Percentiles rank a stretch among this genome's conserved stretches.
phyloP scores from a whole-genome alignment of 2,888 invertebrate species.

The Margaritifera margaritifera region DNA sequence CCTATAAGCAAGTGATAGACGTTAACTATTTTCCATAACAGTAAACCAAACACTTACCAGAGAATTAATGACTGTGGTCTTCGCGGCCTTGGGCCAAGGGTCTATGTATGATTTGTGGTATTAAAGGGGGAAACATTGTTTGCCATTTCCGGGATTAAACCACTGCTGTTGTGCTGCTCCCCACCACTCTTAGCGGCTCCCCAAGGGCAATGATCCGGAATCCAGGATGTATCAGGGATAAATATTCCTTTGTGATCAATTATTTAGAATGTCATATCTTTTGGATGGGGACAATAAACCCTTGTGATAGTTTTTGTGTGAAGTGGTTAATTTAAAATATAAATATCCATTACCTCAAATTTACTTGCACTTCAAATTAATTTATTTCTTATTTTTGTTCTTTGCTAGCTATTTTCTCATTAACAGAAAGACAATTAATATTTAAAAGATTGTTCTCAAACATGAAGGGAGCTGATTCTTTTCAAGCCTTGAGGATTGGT shows the following conservation, averaged over 20 bases:
- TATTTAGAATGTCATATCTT: neutral
- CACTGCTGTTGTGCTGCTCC: conserved; percentile 79
- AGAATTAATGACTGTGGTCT: conserved; percentile 65
- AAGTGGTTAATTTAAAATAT: neutral
- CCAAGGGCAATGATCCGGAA: conserved; percentile 91
- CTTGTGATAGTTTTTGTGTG: too few species aligned
- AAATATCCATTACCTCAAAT: too few species aligned
- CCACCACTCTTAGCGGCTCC: conserved; percentile 83
- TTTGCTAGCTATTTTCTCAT: too few species aligned
- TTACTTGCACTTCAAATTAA: too few species aligned
- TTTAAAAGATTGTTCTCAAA: too few species aligned
- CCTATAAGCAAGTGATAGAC: too few species aligned
- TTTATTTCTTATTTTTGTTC: too few species aligned
- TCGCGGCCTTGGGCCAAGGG: conserved; percentile 86
- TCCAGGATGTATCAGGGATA: conserved; percentile 86
- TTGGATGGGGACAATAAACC: too few species aligned
- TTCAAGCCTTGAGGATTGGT: too few species aligned
- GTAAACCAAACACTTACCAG: conserved; percentile 49
- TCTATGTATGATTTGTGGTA: conserved; percentile 89
- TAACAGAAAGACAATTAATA: too few species aligned
- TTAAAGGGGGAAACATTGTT: conserved; percentile 92
- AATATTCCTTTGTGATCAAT: conserved; percentile 76
- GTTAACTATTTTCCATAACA: neutral
- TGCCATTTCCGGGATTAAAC: conserved; percentile 93
- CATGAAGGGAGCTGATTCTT: too few species aligned